Evolutionary conservation across 2,113 vertebrate species (phyloP).

Genomic region (Bos taurus): ARS-UCD2.0 NC_037334.1:63884001-63884500

Average conservation of each 20-base stretch:
- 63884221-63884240: neutral
- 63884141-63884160: neutral
- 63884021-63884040: neutral
- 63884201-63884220: neutral
- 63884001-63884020: neutral
- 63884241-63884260: neutral
- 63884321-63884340: neutral
- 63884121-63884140: neutral
- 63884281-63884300: neutral
- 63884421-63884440: neutral
- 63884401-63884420: neutral
- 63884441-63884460: neutral
- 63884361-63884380: neutral
- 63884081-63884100: neutral
- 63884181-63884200: neutral
- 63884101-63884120: neutral
- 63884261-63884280: neutral
- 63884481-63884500: neutral
- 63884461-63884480: neutral
- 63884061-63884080: neutral
- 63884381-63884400: neutral
- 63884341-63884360: neutral
- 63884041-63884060: neutral
- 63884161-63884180: neutral
- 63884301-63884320: neutral